Conservation (phyloP, 2,888 invertebrate genomes). For the Entomobrya multifasciata region DNA sequence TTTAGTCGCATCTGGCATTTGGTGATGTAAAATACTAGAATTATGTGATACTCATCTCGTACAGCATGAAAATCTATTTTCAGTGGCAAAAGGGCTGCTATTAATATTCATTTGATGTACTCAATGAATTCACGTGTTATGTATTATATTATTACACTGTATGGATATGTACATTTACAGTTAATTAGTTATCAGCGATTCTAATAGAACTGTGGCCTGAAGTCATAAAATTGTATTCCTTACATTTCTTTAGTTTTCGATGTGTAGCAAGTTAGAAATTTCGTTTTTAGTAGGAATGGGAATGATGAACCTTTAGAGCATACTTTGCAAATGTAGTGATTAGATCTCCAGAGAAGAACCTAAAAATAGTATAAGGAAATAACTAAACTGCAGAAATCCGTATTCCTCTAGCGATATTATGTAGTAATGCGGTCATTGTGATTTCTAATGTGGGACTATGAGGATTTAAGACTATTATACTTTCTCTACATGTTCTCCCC, state of each 20-base stretch:
- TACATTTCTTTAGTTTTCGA: no score
- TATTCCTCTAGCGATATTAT: no score
- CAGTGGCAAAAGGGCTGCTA: background rate
- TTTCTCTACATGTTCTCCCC: background rate
- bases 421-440: no score
- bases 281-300: no score
- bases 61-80: background rate
- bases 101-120: background rate
- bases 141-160: background rate
- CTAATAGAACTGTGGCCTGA: conserved; percentile 34
- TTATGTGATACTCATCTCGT: background rate
- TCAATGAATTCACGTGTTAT: background rate
- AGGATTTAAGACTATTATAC: conserved; percentile 22
- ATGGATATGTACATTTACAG: background rate
- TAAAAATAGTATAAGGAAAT: no score
- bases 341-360: no score
- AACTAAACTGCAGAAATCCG: no score
- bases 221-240: background rate
- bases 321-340: no score
- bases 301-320: no score
- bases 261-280: no score
- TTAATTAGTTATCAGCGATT: conserved; percentile 24
- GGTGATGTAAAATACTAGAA: background rate
- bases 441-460: background rate
- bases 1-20: background rate